phyloP scores from a whole-genome alignment of 2,113 vertebrate species.

The Bambusicola thoracicus region DNA sequence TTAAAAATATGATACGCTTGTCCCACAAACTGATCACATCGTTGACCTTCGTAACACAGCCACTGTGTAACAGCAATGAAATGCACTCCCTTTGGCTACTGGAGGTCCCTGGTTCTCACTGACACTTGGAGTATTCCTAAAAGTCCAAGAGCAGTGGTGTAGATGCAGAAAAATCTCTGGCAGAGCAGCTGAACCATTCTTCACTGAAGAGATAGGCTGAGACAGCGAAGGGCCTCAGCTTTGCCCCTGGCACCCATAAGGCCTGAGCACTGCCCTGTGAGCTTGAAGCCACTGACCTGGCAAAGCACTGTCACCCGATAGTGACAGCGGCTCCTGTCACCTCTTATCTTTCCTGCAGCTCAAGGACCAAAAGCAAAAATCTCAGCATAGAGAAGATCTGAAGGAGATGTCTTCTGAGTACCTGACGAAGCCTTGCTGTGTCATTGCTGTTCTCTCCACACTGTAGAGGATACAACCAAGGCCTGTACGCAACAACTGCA shows the following conservation, averaged over 20 bases:
- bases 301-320: constrained; percentile 39
- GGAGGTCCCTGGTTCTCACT: neutral
- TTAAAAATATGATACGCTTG: neutral
- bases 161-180: neutral
- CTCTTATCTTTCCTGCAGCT: constrained; percentile 23
- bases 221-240: neutral
- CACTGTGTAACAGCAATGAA: neutral
- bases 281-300: constrained; percentile 33
- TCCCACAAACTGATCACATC: neutral
- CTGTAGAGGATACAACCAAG: neutral
- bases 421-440: neutral
- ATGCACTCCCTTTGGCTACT: neutral
- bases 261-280: neutral
- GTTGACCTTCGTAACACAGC: neutral
- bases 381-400: neutral
- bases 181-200: constrained; percentile 13
- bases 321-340: constrained; percentile 22
- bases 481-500: neutral
- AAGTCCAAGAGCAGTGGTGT: neutral
- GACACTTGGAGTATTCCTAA: neutral
- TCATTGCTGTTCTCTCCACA: neutral
- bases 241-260: neutral
- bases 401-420: neutral
- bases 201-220: constrained; percentile 30
- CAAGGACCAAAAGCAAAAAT: constrained; percentile 4